Evolutionary conservation across 2,888 invertebrate species (phyloP), one percentile per base, ranked within the genome.

Genomic region (Hemistola chrysoprasaria): DNA sequence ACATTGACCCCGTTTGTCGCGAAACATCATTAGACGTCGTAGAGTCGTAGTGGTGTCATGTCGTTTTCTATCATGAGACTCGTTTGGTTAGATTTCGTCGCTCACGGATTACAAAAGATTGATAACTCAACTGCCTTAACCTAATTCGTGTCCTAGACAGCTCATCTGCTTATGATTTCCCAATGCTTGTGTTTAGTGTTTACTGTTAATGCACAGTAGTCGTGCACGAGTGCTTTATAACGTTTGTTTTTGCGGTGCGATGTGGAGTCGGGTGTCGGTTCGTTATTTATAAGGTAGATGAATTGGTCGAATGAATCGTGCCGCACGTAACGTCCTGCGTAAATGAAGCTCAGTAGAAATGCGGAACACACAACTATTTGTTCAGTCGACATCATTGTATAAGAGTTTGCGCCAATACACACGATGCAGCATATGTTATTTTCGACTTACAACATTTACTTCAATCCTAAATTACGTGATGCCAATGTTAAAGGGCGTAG

Each of bases 301-400:
- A 64, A 65, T 59, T 50, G 65, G 56, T 66, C 56, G 65, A 67
- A 50, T 66, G 67, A 64, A 60, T 65, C 64, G 64, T 57, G 62
- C 49, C 44, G 63, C 65, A 78, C 78, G 82, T 78, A 77, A 82
- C 72, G 66, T 71, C 71, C 76, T 75, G 77, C 76, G 81, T 78
- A 81, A 82, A 84, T 80, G 84, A 81, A 77, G 79, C 79, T 80
- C 70, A 64, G 78, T 87, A 87, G 87, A 87, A 87, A 88, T 84
- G 87, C 87, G 87, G 87, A 87, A 88, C 86, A 85, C 80, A 85
- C 67, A 78, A 77, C 79, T 82, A 81, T 86, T 86, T 83, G 85
- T 85, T 83, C 79, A 78, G 85, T 81, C 76, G 77, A 81, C 85
- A 84, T 80, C 77, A 87, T 88, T 88, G 87, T 87, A 86, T 87